A percentile compares a stretch with the other conserved stretches of the same genome.
Evolutionary conservation across 2,888 invertebrate genomes (phyloP).

Genomic region (Coleophora deauratella): DNA sequence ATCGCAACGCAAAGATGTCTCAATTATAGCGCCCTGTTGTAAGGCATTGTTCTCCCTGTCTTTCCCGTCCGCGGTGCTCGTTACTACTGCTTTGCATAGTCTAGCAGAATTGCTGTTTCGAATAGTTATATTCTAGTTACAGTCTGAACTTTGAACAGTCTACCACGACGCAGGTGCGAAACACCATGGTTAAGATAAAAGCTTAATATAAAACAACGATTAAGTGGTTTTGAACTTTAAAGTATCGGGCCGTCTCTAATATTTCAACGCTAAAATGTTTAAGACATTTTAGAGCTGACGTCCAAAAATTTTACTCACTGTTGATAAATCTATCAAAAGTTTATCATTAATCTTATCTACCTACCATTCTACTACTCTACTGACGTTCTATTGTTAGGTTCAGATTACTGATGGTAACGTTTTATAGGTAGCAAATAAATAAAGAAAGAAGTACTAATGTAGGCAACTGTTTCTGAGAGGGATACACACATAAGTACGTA

Average conservation of each 20-base stretch:
- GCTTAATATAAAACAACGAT: no score
- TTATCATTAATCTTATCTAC: no score
- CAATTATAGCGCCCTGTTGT: conserved; percentile 34
- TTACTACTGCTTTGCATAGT: conserved; percentile 1
- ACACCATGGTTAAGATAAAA: neutral
- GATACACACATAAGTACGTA: conserved; percentile 15
- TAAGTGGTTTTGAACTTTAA: no score
- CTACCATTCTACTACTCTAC: no score
- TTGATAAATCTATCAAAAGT: no score
- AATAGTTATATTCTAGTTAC: no score
- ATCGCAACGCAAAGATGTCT: conserved; percentile 32
- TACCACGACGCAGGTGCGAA: neutral
- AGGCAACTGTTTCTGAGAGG: conserved; percentile 20
- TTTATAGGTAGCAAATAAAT: neutral
- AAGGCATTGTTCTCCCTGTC: conserved; percentile 23
- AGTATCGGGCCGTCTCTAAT: neutral
- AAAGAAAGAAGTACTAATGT: conserved; percentile 21
- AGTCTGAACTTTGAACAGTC: conserved; percentile 1
- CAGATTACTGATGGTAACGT: neutral
- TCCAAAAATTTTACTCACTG: no score
- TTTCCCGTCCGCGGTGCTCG: neutral
- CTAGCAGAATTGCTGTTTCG: conserved; percentile 1
- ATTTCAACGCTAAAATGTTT: neutral
- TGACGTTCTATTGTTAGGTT: neutral
- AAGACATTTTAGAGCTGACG: no score